These are phyloP conservation scores for Jacana jacana DNA, from an alignment of 2,113 vertebrate species.

Conservation along the genomic window DNA sequence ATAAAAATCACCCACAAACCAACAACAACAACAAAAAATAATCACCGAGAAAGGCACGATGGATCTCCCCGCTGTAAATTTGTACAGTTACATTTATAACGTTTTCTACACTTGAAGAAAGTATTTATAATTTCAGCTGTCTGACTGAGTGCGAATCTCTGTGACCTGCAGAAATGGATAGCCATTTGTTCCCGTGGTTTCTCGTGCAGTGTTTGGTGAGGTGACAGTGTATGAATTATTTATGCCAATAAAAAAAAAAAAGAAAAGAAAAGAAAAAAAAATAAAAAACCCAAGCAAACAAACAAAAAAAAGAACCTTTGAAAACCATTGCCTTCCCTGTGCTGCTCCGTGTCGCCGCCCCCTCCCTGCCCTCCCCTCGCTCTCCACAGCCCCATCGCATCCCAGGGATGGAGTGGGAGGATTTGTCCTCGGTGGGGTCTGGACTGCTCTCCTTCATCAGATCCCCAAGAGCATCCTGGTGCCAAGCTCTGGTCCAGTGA, in stretches of 20 bases:
- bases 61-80: conserved; percentile 85
- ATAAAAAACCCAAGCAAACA: not conserved
- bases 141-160: conserved; percentile 84
- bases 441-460: not conserved
- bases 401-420: not conserved
- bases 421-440: accelerated
- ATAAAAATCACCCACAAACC: no score
- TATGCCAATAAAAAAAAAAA: conserved; percentile 86
- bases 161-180: conserved; percentile 81
- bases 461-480: not conserved
- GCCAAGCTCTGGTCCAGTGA: accelerated
- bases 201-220: conserved; percentile 90
- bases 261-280: not conserved
- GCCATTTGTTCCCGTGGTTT: conserved; percentile 85
- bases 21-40: not conserved
- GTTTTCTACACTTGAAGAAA: conserved; percentile 94
- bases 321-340: conserved; percentile 37
- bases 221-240: conserved; percentile 87
- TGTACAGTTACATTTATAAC: conserved; percentile 97
- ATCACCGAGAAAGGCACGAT: conserved; percentile 22
- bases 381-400: accelerated
- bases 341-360: not conserved
- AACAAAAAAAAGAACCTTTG: not conserved
- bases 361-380: not conserved
- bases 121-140: conserved; percentile 92